Conservation (phyloP, 2,113 vertebrate species). For the Epinephelus lanceolatus region DNA sequence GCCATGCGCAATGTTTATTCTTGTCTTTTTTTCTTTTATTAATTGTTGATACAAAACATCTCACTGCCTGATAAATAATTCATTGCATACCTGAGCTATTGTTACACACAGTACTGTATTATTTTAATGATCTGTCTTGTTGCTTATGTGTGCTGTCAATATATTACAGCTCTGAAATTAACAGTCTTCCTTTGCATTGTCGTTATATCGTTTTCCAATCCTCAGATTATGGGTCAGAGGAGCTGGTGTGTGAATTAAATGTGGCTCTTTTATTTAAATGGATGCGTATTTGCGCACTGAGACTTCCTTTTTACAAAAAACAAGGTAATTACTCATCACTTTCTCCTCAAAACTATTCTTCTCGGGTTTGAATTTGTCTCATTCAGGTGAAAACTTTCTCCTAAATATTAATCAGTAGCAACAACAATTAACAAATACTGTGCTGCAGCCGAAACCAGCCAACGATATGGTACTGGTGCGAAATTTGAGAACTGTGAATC, state of each 20-base stretch:
- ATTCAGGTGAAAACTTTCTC: not conserved
- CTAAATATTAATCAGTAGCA: not conserved
- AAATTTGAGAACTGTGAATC: not conserved
- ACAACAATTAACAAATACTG: not conserved
- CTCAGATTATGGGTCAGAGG: not conserved
- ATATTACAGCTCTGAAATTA: not conserved
- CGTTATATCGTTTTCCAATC: not conserved
- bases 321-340: not conserved
- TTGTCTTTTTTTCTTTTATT: not conserved
- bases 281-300: not conserved
- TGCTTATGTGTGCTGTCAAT: conserved; percentile 10
- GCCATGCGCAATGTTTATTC: not conserved
- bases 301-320: not conserved
- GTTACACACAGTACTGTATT: not conserved
- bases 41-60: not conserved
- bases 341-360: not conserved
- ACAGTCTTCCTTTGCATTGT: not conserved
- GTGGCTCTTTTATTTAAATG: not conserved
- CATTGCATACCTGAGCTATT: conserved; percentile 16
- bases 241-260: not conserved
- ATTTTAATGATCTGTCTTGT: conserved; percentile 4
- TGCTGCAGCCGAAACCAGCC: not conserved
- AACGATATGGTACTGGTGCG: not conserved
- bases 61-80: conserved; percentile 30
- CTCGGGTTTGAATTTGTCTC: not conserved